Conservation (phyloP, 2,797 vertebrate genomes). For the Threskiornis aethiopicus region DNA sequence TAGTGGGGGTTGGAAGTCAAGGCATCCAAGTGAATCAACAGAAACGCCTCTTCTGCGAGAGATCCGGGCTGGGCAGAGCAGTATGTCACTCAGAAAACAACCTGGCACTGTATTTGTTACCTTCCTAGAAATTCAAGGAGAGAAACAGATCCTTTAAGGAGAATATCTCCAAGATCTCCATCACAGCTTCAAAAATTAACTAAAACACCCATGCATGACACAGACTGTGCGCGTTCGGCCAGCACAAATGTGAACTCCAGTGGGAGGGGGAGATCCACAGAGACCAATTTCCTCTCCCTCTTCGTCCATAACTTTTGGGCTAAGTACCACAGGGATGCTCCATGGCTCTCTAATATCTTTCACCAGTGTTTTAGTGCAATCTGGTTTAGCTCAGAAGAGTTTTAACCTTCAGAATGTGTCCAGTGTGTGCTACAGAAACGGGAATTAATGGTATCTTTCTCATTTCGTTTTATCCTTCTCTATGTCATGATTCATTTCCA, state of each 20-base stretch:
- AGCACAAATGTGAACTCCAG: accelerated
- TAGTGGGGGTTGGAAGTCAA: accelerated
- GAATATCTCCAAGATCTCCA: background rate
- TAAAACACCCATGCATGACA: background rate
- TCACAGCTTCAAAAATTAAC: background rate
- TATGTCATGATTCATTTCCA: conserved; percentile 62
- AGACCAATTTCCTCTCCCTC: background rate
- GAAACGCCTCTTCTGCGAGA: background rate
- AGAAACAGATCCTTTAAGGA: background rate
- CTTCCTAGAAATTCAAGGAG: background rate
- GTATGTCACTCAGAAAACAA: accelerated
- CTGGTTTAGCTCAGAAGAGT: background rate
- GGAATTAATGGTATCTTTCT: conserved; percentile 47
- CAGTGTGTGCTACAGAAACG: conserved; percentile 26
- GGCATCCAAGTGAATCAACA: background rate
- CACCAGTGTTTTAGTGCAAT: background rate
- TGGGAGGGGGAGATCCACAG: background rate
- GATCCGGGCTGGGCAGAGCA: background rate
- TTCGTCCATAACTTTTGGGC: background rate
- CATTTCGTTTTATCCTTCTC: conserved; percentile 49
- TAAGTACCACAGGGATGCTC: background rate
- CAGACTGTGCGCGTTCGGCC: background rate
- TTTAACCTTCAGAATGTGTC: conserved; percentile 54
- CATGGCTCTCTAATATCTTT: background rate
- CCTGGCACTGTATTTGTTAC: accelerated